Evolutionary conservation across 92 coral and sea anemone species (phyloP).

Genomic region (Phenganax stokvisi): DNA sequence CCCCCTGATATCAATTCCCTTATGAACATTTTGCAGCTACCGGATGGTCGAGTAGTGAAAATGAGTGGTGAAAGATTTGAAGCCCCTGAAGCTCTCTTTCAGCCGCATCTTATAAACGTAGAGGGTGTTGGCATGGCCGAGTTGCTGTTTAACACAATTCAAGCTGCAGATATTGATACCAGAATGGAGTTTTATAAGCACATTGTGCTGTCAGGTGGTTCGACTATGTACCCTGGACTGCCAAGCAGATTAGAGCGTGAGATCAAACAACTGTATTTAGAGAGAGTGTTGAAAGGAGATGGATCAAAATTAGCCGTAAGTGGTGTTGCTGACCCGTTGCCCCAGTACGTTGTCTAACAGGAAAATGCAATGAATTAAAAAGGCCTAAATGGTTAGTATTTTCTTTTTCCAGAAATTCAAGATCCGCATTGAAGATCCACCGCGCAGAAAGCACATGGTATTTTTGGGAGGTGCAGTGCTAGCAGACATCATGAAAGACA

Average conservation of each 20-base stretch:
- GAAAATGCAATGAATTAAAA: background rate
- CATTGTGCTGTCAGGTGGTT: slow-evolving; percentile 92
- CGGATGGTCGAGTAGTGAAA: slow-evolving; percentile 95
- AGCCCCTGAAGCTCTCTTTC: slow-evolving; percentile 97
- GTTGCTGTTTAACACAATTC: slow-evolving; percentile 87
- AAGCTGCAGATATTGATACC: slow-evolving; percentile 96
- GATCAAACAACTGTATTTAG: slow-evolving; percentile 85
- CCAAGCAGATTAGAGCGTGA: slow-evolving; percentile 94
- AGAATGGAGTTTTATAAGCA: slow-evolving; percentile 93
- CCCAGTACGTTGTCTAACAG: background rate
- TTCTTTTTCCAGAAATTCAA: slow-evolving; percentile 73
- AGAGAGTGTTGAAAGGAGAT: slow-evolving; percentile 93
- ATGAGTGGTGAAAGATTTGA: slow-evolving; percentile 96
- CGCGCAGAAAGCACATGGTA: slow-evolving; percentile 96
- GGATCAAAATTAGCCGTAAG: slow-evolving; percentile 81
- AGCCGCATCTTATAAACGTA: slow-evolving; percentile 89
- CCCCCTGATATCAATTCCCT: background rate
- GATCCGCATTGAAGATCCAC: slow-evolving; percentile 97
- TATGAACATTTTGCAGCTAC: slow-evolving; percentile 52
- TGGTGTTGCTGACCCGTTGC: background rate
- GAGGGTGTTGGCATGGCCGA: slow-evolving; percentile 98
- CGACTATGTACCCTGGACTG: slow-evolving; percentile 94
- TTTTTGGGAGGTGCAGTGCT: slow-evolving; percentile 98
- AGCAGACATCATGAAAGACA: slow-evolving; percentile 99
- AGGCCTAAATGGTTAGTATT: background rate